Evolutionary conservation across 2,888 invertebrate species (phyloP).

Genomic region (Hirtodrosophila duncani): DNA sequence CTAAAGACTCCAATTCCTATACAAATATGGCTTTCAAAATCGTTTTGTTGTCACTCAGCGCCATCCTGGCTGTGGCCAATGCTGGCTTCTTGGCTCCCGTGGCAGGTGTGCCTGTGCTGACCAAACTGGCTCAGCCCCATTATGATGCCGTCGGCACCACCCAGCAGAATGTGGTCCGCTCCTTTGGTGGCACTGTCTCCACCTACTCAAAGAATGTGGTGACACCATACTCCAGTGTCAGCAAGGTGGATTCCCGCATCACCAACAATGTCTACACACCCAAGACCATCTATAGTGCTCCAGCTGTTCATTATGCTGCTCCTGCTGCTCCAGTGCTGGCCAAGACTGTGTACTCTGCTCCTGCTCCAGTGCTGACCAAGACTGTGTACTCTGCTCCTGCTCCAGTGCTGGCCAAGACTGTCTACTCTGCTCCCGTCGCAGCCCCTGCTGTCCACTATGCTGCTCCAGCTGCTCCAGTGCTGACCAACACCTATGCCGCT

Average conservation of each 20-base stretch:
- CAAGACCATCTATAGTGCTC: conserved; percentile 68
- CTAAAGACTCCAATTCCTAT: conserved; percentile 12
- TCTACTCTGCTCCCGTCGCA: conserved; percentile 49
- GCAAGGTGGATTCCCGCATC: conserved; percentile 80
- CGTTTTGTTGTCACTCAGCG: conserved; percentile 80
- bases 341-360: conserved; percentile 66
- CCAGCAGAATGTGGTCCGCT: conserved; percentile 81
- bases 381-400: conserved; percentile 39
- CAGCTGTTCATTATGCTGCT: conserved; percentile 39
- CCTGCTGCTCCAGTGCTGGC: conserved; percentile 39
- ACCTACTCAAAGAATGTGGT: conserved; percentile 81
- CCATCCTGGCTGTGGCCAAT: conserved; percentile 77
- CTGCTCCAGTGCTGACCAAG: conserved; percentile 44
- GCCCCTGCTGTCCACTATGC: conserved; percentile 32
- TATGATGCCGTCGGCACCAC: conserved; percentile 77
- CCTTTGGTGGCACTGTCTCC: conserved; percentile 81
- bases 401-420: conserved; percentile 68
- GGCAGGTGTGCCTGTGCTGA: conserved; percentile 47
- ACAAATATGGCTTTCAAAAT: conserved; percentile 78
- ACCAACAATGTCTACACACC: conserved; percentile 81
- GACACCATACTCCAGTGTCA: conserved; percentile 81
- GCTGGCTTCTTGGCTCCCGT: conserved; percentile 52
- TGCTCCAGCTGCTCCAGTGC: conserved; percentile 20
- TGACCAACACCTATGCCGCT: conserved; percentile 26
- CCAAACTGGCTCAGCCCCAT: conserved; percentile 74